phyloP scores from a whole-genome alignment of 2,797 vertebrate species.

The Pseudochirops cupreus region DNA sequence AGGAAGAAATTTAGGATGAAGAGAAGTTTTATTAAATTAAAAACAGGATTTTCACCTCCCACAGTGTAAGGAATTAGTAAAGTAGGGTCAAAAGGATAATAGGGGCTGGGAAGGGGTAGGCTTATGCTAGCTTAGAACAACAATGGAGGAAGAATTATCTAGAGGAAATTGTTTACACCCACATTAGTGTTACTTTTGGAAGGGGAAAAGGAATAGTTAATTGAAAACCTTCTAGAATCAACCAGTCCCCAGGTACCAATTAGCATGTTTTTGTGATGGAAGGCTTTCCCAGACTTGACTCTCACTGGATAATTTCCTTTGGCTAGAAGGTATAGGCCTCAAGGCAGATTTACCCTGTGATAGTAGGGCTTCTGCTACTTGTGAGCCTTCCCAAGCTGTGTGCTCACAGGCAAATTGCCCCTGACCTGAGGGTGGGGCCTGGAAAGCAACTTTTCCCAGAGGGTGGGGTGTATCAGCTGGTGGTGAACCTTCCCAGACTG shows the following conservation, averaged over 20 bases:
- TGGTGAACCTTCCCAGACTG: background rate
- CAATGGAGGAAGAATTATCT: background rate
- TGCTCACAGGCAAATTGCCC: background rate
- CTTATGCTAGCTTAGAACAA: background rate
- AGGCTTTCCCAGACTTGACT: background rate
- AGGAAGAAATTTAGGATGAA: background rate
- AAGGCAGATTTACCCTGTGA: background rate
- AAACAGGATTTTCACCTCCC: background rate
- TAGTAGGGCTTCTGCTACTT: background rate
- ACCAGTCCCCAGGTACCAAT: background rate
- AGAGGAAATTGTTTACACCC: background rate
- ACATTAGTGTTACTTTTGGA: background rate
- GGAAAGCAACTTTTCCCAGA: background rate
- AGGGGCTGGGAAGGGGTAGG: background rate
- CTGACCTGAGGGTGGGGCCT: background rate
- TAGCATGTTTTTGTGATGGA: background rate
- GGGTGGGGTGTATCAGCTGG: background rate
- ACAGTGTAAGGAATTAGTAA: background rate
- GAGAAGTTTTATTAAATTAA: background rate
- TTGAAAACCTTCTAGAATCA: background rate
- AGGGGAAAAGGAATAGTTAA: background rate
- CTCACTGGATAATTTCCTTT: background rate
- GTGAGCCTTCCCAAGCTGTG: background rate
- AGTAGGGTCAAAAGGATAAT: background rate
- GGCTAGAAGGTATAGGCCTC: background rate